phyloP scores from a whole-genome alignment of 2,113 vertebrate genomes.

The Myotis davidii region DNA sequence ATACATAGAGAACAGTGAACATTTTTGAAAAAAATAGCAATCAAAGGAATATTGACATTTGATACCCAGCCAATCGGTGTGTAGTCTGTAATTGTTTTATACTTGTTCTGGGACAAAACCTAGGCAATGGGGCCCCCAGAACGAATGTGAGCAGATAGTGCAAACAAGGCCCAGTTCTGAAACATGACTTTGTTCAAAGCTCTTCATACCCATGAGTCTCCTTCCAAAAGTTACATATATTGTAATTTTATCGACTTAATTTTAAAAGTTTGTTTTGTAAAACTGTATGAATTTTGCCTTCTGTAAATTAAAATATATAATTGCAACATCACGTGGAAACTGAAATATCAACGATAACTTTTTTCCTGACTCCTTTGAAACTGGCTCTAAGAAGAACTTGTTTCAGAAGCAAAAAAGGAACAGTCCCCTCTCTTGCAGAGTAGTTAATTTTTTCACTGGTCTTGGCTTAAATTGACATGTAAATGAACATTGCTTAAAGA shows the following conservation, averaged over 20 bases:
- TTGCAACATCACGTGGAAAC: neutral
- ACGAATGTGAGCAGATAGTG: conserved; percentile 21
- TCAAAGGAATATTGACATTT: conserved; percentile 45
- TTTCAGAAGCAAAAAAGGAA: conserved; percentile 49
- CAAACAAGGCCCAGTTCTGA: conserved; percentile 6
- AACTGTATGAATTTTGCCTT: neutral
- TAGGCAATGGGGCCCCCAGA: conserved; percentile 37
- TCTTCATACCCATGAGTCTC: neutral
- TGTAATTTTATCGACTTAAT: neutral
- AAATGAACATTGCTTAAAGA: conserved; percentile 5
- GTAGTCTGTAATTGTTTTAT: conserved; percentile 47
- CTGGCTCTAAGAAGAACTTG: neutral
- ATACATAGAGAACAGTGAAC: conserved; percentile 18
- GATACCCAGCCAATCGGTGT: conserved; percentile 36
- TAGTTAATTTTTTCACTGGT: conserved; percentile 13
- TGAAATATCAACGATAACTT: conserved; percentile 2
- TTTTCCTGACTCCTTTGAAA: conserved; percentile 4
- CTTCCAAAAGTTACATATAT: neutral
- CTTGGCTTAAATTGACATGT: conserved; percentile 17
- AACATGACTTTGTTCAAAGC: neutral
- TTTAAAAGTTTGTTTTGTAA: neutral
- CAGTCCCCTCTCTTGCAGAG: neutral
- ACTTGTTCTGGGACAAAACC: conserved; percentile 34
- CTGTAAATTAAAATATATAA: neutral
- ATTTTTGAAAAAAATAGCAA: neutral